phyloP scores from a whole-genome alignment of 2,113 vertebrate genomes.

The Tetraodon nigroviridis region DNA sequence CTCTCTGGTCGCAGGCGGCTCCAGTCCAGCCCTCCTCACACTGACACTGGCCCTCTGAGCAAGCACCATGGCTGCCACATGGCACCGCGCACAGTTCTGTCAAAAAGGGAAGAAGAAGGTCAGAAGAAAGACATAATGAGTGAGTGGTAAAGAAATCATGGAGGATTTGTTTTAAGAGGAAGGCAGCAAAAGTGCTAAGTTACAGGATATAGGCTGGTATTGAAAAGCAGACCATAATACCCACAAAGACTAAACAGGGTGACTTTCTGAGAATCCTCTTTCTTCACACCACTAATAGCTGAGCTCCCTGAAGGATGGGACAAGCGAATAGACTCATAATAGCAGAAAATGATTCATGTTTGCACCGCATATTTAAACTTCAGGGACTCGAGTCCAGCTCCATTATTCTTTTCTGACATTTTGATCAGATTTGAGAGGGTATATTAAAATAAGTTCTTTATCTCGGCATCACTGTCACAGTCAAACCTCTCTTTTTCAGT shows the following conservation, averaged over 20 bases:
- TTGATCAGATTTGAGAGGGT: slow-evolving; percentile 57
- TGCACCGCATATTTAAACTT: slow-evolving; percentile 66
- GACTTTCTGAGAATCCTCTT: slow-evolving; percentile 55
- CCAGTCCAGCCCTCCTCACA: slow-evolving; percentile 94
- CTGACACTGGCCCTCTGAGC: slow-evolving; percentile 86
- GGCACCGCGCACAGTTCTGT: slow-evolving; percentile 90
- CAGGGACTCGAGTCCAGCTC: slow-evolving; percentile 48
- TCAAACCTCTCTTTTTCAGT: slow-evolving; percentile 27
- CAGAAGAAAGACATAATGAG: background rate
- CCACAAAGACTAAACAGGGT: slow-evolving; percentile 41
- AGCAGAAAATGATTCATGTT: slow-evolving; percentile 66
- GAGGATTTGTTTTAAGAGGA: slow-evolving; percentile 18
- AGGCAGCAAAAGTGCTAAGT: slow-evolving; percentile 15
- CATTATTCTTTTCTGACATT: slow-evolving; percentile 64
- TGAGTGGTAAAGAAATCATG: slow-evolving; percentile 16
- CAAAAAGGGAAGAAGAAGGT: slow-evolving; percentile 39
- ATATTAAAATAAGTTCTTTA: slow-evolving; percentile 46
- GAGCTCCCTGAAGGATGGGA: slow-evolving; percentile 53
- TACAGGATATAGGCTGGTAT: slow-evolving; percentile 37
- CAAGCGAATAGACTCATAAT: slow-evolving; percentile 60
- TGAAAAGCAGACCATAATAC: slow-evolving; percentile 14
- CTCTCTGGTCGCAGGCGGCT: slow-evolving; percentile 84
- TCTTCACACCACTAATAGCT: slow-evolving; percentile 62
- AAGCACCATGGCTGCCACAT: slow-evolving; percentile 89
- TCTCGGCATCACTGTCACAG: slow-evolving; percentile 42